These are phyloP conservation scores for Dicycla oo DNA, from an alignment of 2,888 invertebrate species.

Conservation along the genomic window DNA sequence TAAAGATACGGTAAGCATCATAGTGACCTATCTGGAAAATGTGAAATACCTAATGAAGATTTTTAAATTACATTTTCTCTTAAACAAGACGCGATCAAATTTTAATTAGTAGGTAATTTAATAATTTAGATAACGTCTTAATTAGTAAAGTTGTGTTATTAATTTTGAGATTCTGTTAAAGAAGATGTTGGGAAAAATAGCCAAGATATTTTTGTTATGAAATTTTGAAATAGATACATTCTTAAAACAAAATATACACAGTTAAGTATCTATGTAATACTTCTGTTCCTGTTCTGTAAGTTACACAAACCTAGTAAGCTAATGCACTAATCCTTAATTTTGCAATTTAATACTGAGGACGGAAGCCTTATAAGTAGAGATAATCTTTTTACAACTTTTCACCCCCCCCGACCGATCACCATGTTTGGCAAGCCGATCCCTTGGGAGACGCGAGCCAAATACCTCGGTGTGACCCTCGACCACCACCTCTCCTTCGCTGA, in stretches of 20 bases:
- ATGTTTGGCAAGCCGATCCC: no score
- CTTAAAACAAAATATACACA: not conserved
- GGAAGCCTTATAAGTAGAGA: conserved; percentile 47
- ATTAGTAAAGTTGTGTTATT: conserved; percentile 44
- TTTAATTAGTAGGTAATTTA: conserved; percentile 47
- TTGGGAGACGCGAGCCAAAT: no score
- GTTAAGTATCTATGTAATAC: not conserved
- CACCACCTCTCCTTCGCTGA: no score
- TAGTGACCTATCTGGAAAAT: not conserved
- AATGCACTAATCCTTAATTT: conserved; percentile 45
- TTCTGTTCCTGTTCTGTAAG: not conserved
- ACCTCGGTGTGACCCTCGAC: no score
- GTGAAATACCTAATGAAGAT: not conserved
- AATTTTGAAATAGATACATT: not conserved
- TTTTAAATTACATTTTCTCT: conserved; percentile 23
- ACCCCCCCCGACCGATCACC: no score
- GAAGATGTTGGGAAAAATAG: conserved; percentile 13
- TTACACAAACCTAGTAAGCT: conserved; percentile 48
- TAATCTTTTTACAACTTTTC: conserved; percentile 57
- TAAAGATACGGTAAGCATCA: not conserved
- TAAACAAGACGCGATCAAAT: conserved; percentile 36
- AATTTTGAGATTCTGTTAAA: conserved; percentile 29
- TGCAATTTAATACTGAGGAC: conserved; percentile 36
- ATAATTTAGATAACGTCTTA: conserved; percentile 41
- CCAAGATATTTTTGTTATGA: conserved; percentile 15